Evolutionary conservation across 1,140 invertebrate species (phyloP), one percentile per base, ranked within the genome.

Genomic region (Hyphantria cunea): DNA sequence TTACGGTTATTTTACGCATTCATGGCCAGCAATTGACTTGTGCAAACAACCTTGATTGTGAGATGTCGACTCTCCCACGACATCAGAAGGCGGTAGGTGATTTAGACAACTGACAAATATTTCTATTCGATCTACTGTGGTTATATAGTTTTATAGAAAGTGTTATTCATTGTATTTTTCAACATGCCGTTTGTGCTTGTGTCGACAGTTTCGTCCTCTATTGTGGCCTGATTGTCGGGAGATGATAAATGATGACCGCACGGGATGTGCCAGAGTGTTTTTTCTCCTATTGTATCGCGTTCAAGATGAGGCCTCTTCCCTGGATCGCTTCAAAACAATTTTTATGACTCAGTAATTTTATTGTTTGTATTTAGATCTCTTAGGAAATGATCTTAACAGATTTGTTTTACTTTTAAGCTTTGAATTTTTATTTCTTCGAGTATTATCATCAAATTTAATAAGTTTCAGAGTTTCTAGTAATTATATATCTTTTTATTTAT

Each of bases 221-320:
- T 62, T 58, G 45, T 58, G n/a, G 33, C 33, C 32, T 31, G 54
- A 58, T 58, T 47, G 56, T 55, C 45, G 51, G 15, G 44, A 52
- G 56, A 72, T 75, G 73, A 75, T 75, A 65, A 67, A 76, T 72
- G 73, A 70, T 53, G 65, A 66, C 63, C 67, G 72, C 62, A 59
- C 42, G 34, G 32, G 33, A 60, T 70, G 60, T 62, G 64, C 64
- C 37, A 45, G 12, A 62, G 56, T 45, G 51, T 70, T 70, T 73
- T 70, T 62, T 65, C 64, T 75, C 59, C 66, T 70, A 70, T 70
- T 76, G 73, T 72, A 65, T 67, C 50, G 47, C 49, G 56, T 64
- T 71, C 39, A 42, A 50, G 54, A 44, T 45, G 62, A 51, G 66
- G 51, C 70, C 64, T 68, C 73, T 65, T 65, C 58, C 48, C 44